Evolutionary conservation across 2,113 vertebrate genomes (phyloP), one percentile per base, ranked within the genome.

Genomic region (Oncorhynchus gorbuscha): DNA sequence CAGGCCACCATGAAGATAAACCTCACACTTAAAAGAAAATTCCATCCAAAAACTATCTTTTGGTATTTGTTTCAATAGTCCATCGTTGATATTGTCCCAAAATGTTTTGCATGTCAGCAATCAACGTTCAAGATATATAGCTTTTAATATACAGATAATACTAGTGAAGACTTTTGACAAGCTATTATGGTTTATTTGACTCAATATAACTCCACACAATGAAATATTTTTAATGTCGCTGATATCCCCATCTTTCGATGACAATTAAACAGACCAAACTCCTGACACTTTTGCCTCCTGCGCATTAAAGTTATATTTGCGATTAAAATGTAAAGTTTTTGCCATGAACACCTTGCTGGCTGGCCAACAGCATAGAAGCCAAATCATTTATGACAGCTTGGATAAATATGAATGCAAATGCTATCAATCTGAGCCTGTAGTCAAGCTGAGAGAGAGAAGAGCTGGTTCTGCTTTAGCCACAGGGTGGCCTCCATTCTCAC

Each of bases 391-490:
- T 97, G 96, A 98, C 96, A 97, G 95, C 92, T 93, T 93, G 93
- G 95, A 97, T 98, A 97, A 98, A 99, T 98, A 97, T 99, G 98
- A 97, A 99, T 97, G 96, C 94, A 93, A 87, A 94, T 94, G 94
- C 95, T 94, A 95, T 97, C 96, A 96, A 95, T 96, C 94, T 95
- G 90, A 88, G 89, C 92, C 90, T 92, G 93, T 94, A 92, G 90
- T 93, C 93, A 94, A 87, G 85, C 84, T 76, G 51, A 72, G 74
- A 72, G 73, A 74, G 39, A 28, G 35, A 45, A 30, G 39, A 48
- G 13, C 20, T 66, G 94, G 90, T 96, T 95, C 95, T 90, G 85
- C 94, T 91, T 92, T 94, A 94, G 93, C 95, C 95, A 95, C 94
- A 95, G 94, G 96, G 95, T 95, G 95, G 95, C 95, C 94, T 95